These are phyloP conservation scores for Amphibalanus amphitrite DNA, from an alignment of 1,140 invertebrate genomes.

Conservation along the genomic window DNA sequence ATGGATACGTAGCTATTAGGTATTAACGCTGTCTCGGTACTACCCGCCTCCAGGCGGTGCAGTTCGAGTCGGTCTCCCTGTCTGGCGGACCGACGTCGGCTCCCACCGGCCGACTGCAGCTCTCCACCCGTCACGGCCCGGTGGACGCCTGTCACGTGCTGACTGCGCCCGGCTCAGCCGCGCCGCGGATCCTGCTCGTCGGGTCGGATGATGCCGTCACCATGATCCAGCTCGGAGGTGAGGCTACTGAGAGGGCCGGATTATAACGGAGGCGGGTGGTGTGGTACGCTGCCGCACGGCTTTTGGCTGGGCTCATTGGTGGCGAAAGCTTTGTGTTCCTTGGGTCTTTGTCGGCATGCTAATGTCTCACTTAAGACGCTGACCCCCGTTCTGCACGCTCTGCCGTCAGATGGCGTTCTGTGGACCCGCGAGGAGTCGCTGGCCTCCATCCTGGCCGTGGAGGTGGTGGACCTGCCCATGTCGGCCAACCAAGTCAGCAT, in stretches of 20 bases:
- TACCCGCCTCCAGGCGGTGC: neutral
- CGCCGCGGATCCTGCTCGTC: neutral
- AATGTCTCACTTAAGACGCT: no score
- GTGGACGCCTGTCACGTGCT: neutral
- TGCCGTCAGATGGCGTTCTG: neutral
- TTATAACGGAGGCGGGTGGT: neutral
- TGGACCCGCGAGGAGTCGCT: slow-evolving; percentile 7
- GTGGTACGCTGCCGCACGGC: neutral
- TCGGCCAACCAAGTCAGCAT: slow-evolving; percentile 52
- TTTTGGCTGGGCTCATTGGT: neutral
- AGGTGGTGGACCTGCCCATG: slow-evolving; percentile 38
- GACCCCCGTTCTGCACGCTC: neutral
- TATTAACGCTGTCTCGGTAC: no score
- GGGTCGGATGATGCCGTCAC: neutral
- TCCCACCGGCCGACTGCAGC: neutral
- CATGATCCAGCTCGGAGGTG: neutral
- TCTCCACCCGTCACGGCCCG: neutral
- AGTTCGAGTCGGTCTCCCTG: neutral
- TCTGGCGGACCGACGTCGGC: no score
- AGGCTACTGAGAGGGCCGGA: no score
- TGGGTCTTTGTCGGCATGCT: no score
- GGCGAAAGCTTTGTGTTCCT: neutral
- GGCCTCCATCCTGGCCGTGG: slow-evolving; percentile 4
- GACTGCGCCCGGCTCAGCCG: no score
- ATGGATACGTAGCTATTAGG: no score